These are phyloP conservation scores for Apodemia mormo DNA, from an alignment of 2,888 invertebrate species.

Conservation along the genomic window DNA sequence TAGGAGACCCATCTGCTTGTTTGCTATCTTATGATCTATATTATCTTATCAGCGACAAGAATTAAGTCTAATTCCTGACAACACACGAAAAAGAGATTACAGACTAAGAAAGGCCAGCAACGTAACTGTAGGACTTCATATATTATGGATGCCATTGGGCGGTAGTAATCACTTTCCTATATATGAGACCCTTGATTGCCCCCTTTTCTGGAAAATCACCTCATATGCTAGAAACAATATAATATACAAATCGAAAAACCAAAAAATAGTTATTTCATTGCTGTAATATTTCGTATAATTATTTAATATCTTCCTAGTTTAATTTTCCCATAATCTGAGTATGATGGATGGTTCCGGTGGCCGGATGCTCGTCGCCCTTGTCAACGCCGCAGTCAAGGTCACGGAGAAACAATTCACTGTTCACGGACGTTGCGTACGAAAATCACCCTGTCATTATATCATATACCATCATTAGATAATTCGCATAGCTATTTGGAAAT, in stretches of 20 bases:
- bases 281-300: not conserved
- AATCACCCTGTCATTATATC: conserved; percentile 21
- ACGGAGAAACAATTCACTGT: conserved; percentile 1
- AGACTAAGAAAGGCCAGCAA: no score
- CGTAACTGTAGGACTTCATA: no score
- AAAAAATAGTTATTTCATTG: not conserved
- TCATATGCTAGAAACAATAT: no score
- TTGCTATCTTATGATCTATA: no score
- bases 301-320: not conserved
- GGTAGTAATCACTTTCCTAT: no score
- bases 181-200: no score
- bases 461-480: conserved; percentile 6
- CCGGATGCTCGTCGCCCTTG: conserved; percentile 11
- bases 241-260: not conserved
- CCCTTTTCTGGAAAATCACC: no score
- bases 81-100: no score
- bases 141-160: no score
- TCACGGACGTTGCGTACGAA: conserved; percentile 21
- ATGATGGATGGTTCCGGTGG: conserved; percentile 8
- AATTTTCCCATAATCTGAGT: conserved; percentile 6
- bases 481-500: not conserved
- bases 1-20: no score
- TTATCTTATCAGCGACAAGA: no score
- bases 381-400: conserved; percentile 13
- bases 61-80: no score